Percentiles rank a stretch among this genome's conserved stretches.
Evolutionary conservation across 1,140 invertebrate genomes (phyloP).

Genomic region (Leucophenga varia): DNA sequence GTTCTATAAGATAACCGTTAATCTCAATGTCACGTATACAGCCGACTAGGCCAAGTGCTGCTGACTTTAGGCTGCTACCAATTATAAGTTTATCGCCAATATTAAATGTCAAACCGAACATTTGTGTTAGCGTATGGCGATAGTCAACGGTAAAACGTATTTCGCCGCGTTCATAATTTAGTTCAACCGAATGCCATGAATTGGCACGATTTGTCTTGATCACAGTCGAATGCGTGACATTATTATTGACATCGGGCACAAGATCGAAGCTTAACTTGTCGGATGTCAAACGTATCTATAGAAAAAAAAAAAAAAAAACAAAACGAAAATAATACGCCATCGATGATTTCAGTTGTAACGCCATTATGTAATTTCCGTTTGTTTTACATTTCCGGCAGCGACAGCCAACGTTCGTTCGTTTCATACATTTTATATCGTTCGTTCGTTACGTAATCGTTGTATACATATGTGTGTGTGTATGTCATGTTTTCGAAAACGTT

Average conservation of each 20-base stretch:
- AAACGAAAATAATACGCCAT: too few species aligned
- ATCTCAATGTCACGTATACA: constrained; percentile 87
- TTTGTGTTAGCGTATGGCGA: constrained; percentile 68
- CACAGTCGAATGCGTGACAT: constrained; percentile 72
- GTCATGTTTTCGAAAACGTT: constrained; percentile 25
- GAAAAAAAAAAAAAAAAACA: too few species aligned
- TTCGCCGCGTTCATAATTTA: constrained; percentile 74
- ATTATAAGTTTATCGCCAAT: constrained; percentile 69
- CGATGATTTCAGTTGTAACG: constrained; percentile 7
- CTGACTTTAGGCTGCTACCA: constrained; percentile 71
- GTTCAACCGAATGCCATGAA: constrained; percentile 75
- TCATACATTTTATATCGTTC: too few species aligned
- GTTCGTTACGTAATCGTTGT: too few species aligned
- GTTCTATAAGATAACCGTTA: constrained; percentile 73
- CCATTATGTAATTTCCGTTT: constrained; percentile 51
- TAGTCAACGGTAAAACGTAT: constrained; percentile 75
- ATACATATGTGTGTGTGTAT: background rate
- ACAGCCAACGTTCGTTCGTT: background rate
- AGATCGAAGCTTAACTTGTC: constrained; percentile 82
- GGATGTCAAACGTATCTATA: constrained; percentile 72
- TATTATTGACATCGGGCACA: constrained; percentile 69
- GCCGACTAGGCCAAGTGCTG: constrained; percentile 76
- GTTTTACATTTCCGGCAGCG: constrained; percentile 39
- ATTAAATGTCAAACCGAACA: constrained; percentile 65
- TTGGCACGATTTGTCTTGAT: constrained; percentile 75